Evolutionary conservation across 2,888 invertebrate species (phyloP), one percentile per base, ranked within the genome.

Genomic region (Heliothis peltigera): DNA sequence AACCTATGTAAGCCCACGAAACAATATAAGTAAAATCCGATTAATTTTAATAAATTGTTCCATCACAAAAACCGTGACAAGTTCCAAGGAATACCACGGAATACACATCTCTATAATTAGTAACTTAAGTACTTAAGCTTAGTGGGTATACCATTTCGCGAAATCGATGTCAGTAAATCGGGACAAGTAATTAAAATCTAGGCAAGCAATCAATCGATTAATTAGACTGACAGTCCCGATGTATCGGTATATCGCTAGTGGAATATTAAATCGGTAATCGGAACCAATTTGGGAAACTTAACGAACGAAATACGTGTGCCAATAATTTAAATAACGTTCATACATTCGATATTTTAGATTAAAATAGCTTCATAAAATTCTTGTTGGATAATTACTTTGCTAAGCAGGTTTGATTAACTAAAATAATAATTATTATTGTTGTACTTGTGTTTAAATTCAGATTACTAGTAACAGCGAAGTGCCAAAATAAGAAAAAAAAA

Each of bases 151-250:
- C 25, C 35, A 8, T 49, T 44, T 51, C 15, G 25, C 25, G 42
- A 54, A 65, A 64, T 28, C 22, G 19, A 15, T 32, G 43, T 64
- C 55, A 64, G 55, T 51, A 51, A 57, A 70, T 63, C 63, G 70
- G 54, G 18, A 42, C 46, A 52, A 58, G 70, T 65, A 55, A 65
- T 75, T 60, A 57, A 58, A 69, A 73, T 69, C 61, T 69, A 73
- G 49, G 35, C 25, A 60, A 18, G 42, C 66, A 73, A 69, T 18
- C 44, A 39, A 15, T 39, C 39, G 60, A 47, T 47, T 66, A 66
- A 76, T 70, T 64, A 70, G 46, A 49, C 35, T 28, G 60, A 44
- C 57, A 51, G 57, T 60, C 46, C 53, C 62, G 59, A 65, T 60
- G 49, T 58, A 72, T 63, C 65, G 42, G 21, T 49, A 25, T 48